phyloP scores from a whole-genome alignment of 2,888 invertebrate genomes.

The Deilephila elpenor region DNA sequence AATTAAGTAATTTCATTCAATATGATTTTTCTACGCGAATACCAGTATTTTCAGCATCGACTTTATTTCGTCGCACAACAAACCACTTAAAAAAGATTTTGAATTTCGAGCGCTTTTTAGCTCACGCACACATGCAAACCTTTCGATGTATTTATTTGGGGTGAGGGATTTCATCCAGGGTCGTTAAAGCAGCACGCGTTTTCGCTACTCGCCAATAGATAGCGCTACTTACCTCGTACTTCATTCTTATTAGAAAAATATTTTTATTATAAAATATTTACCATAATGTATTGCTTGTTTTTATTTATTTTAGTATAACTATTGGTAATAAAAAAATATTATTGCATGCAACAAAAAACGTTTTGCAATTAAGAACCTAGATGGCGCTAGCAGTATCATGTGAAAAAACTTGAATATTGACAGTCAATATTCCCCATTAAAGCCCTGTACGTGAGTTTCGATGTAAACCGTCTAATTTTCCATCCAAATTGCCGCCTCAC shows the following conservation, averaged over 20 bases:
- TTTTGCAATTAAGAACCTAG: constrained; percentile 42
- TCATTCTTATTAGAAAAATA: constrained; percentile 24
- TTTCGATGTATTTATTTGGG: constrained; percentile 45
- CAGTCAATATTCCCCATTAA: constrained; percentile 45
- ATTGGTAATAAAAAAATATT: not conserved
- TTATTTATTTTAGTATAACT: not conserved
- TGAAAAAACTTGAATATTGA: constrained; percentile 32
- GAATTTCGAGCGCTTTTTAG: constrained; percentile 65
- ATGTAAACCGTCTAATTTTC: constrained; percentile 78
- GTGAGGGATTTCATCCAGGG: constrained; percentile 42
- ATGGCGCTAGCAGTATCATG: constrained; percentile 59
- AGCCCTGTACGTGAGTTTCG: constrained; percentile 72
- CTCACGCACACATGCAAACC: constrained; percentile 60
- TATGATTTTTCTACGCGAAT: no score
- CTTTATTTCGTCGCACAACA: no score
- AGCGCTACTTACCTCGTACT: constrained; percentile 41
- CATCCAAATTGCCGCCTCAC: constrained; percentile 74
- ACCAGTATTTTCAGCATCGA: no score
- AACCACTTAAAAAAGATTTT: constrained; percentile 41
- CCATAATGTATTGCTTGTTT: not conserved
- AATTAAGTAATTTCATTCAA: no score
- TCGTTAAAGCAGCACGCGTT: constrained; percentile 60
- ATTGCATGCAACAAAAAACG: not conserved
- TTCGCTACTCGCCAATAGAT: constrained; percentile 62
- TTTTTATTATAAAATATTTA: not conserved